Conservation (phyloP, 1,140 invertebrate species). For the Apis mellifera region DNA sequence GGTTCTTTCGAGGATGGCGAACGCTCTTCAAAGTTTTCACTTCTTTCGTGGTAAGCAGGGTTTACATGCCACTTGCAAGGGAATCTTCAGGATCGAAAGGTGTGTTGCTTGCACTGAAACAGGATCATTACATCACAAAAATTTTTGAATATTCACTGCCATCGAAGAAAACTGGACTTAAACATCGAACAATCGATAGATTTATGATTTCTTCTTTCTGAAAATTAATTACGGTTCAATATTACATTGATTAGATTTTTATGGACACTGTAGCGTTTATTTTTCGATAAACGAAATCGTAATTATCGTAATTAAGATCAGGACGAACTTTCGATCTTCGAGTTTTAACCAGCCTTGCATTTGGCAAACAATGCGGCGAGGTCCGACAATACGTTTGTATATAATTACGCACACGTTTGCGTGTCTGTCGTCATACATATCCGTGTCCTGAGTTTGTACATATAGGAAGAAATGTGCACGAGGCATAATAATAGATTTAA, state of each 20-base stretch:
- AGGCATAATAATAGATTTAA: neutral
- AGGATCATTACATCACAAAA: neutral
- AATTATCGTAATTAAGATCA: neutral
- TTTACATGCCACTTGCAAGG: constrained; percentile 12
- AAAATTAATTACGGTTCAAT: neutral
- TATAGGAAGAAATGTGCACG: constrained; percentile 33
- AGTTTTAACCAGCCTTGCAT: neutral
- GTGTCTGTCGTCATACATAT: constrained; percentile 73
- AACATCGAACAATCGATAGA: neutral
- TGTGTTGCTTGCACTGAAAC: too few relatives aligned
- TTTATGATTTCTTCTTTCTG: neutral
- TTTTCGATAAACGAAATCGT: too few relatives aligned
- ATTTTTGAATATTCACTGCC: constrained; percentile 8
- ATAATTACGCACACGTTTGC: constrained; percentile 40
- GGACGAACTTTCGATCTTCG: constrained; percentile 16
- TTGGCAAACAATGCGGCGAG: constrained; percentile 43
- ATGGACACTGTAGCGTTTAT: too few relatives aligned
- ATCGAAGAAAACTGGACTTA: neutral
- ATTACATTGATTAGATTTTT: neutral
- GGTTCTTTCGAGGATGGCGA: constrained; percentile 9
- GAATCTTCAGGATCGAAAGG: constrained; percentile 11
- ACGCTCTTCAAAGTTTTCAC: neutral
- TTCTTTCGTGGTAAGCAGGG: constrained; percentile 49
- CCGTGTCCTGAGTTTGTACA: constrained; percentile 70
- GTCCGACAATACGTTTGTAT: constrained; percentile 64